A percentile compares a stretch with the other conserved stretches of the same genome.
phyloP scores from a whole-genome alignment of 64 coral and sea anemone species.

The Acropora yongei region DNA sequence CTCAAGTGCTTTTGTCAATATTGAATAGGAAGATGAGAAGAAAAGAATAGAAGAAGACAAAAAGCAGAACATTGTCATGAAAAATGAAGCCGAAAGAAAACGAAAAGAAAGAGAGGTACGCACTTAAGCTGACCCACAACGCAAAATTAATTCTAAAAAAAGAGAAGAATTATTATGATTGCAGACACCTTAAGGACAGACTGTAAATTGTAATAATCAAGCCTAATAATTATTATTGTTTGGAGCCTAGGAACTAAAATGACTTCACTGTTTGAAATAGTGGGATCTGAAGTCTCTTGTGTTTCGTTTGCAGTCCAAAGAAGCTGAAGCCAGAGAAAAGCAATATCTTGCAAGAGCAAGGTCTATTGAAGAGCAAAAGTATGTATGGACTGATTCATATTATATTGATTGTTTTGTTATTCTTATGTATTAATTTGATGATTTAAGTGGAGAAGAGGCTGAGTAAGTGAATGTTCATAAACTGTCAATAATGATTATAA shows the following conservation, averaged over 20 bases:
- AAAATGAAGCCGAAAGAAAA: slow-evolving; percentile 84
- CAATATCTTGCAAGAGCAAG: slow-evolving; percentile 77
- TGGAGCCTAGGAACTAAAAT: not conserved
- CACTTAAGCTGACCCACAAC: not conserved
- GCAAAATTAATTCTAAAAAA: not conserved
- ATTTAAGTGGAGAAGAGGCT: no score
- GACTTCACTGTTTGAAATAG: no score
- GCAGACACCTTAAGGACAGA: no score
- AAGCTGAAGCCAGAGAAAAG: slow-evolving; percentile 69
- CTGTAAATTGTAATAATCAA: no score
- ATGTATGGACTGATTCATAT: not conserved
- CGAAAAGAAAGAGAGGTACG: slow-evolving; percentile 89
- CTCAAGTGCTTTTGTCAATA: not conserved
- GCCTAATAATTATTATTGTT: not conserved
- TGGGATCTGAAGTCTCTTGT: no score
- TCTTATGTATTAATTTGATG: no score
- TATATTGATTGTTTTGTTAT: not conserved
- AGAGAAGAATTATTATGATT: not conserved
- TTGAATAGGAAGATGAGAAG: slow-evolving; percentile 78
- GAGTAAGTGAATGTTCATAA: no score
- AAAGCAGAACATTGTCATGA: slow-evolving; percentile 12
- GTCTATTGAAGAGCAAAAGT: slow-evolving; percentile 94
- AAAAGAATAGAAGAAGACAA: slow-evolving; percentile 77
- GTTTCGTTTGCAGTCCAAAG: slow-evolving; percentile 60
- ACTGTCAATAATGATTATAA: no score